These are phyloP conservation scores for Pempheris klunzingeri DNA, from an alignment of 2,797 vertebrate genomes.

Conservation along the genomic window DNA sequence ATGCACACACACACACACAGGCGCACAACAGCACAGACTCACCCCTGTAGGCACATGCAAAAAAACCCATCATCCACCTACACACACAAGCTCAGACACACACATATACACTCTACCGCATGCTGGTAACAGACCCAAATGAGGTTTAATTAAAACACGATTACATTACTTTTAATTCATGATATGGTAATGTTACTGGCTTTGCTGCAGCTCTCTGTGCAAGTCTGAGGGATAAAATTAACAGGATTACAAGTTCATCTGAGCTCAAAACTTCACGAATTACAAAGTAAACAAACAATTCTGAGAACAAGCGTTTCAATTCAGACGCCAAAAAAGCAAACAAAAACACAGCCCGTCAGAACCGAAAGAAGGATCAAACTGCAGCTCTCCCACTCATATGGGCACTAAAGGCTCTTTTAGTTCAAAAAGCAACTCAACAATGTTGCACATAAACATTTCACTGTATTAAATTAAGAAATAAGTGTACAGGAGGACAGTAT, in stretches of 20 bases:
- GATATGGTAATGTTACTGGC: constrained; percentile 66
- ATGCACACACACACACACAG: background rate
- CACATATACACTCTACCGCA: constrained; percentile 16
- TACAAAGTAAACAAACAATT: constrained; percentile 48
- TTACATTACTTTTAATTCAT: constrained; percentile 68
- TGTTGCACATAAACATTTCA: background rate
- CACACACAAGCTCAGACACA: constrained; percentile 19
- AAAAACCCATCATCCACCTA: constrained; percentile 18
- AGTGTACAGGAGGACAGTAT: background rate
- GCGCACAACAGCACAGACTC: background rate
- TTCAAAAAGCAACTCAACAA: background rate
- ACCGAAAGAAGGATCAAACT: background rate
- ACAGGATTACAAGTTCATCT: constrained; percentile 64
- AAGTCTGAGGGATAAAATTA: constrained; percentile 47
- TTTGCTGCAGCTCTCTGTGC: constrained; percentile 46
- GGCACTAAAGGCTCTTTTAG: background rate
- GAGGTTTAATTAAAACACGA: constrained; percentile 71
- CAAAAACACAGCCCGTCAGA: background rate
- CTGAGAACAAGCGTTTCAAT: background rate
- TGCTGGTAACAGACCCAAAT: constrained; percentile 56
- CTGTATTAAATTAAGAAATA: background rate
- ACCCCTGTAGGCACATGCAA: constrained; percentile 1
- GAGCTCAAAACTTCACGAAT: constrained; percentile 46
- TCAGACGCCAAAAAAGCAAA: background rate
- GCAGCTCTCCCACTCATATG: too few relatives aligned